Evolutionary conservation across 2,888 invertebrate species (phyloP), one percentile per base, ranked within the genome.

Genomic region (Eupsilia transversa): DNA sequence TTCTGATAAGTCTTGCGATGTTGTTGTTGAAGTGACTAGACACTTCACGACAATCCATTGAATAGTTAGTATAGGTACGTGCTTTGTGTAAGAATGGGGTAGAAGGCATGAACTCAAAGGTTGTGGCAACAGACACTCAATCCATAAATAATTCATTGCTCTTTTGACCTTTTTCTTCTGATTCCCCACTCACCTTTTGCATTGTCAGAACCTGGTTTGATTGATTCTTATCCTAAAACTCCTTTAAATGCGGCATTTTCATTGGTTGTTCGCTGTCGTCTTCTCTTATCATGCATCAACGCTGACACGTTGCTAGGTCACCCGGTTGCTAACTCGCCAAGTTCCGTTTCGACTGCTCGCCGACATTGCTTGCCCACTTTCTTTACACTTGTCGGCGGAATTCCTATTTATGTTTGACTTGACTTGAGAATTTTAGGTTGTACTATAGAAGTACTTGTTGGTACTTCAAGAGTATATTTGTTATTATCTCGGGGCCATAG

Each of bases 281-380:
- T 78, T 72, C 75, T 86, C 74, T 80, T 85, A 74, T 80, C 82
- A 73, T 73, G 71, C 71, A 74, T 57, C 68, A 76, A 80, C 66
- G 80, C 76, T 79, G 80, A 64, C 81, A 72, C 77, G 80, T 85
- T 80, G 83, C 82, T 86, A 79, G 86, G 87, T 87, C 87, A 87
- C 75, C 35, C 63, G 75, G 76, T 79, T 87, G 82, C 70, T 82
- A 77, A 79, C 83, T 74, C 71, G 72, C 61, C 38, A 71, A 85
- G 85, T 86, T 82, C 84, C 84, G 85, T 76, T 74, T 82, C 67
- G 64, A 74, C 73, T 66, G 72, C 68, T 69, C 54, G 71, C 66
- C 65, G 69, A 68, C 76, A 73, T 80, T 76, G 74, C 74, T 81
- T 72, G 78, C 52, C 74, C 80, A 82, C 88, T 88, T 88, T 87